A percentile compares a stretch with the other conserved stretches of the same genome.
Evolutionary conservation across 2,888 invertebrate genomes (phyloP).

Genomic region (Apamea monoglypha): DNA sequence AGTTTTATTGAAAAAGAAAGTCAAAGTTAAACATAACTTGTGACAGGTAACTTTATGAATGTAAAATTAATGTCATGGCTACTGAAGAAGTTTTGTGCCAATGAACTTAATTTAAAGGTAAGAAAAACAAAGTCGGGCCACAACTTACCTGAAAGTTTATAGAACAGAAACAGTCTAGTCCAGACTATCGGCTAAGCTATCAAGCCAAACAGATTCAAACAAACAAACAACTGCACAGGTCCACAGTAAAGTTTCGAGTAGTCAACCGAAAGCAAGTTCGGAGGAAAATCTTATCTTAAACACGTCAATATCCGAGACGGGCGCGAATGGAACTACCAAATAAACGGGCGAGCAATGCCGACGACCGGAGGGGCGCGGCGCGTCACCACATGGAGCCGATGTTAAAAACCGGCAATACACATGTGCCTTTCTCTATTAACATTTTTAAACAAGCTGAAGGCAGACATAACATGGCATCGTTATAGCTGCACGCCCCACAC

Average conservation of each 20-base stretch:
- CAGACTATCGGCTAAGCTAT: conserved; percentile 43
- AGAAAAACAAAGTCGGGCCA: conserved; percentile 20
- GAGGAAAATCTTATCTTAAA: conserved; percentile 64
- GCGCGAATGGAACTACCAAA: conserved; percentile 83
- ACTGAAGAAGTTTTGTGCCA: conserved; percentile 2
- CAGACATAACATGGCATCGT: conserved; percentile 76
- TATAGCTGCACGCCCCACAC: conserved; percentile 76
- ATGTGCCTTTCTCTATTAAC: conserved; percentile 77
- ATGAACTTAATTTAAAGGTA: conserved; percentile 13
- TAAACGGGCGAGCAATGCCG: conserved; percentile 75
- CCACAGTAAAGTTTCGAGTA: conserved; percentile 64
- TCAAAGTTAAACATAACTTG: background rate
- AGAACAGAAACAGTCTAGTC: conserved; percentile 71
- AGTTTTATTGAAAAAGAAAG: conserved; percentile 26
- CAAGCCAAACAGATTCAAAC: conserved; percentile 51
- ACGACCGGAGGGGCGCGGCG: conserved; percentile 79
- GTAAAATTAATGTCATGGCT: background rate
- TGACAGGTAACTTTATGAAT: background rate
- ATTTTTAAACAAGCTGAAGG: conserved; percentile 66
- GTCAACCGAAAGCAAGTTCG: conserved; percentile 58
- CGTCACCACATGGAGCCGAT: conserved; percentile 78
- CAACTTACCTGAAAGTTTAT: conserved; percentile 74
- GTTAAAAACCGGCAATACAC: conserved; percentile 76
- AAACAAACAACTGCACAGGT: conserved; percentile 64
- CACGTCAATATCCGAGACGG: conserved; percentile 80